These are phyloP conservation scores for Melikaiella ostensackeni DNA, from an alignment of 2,888 invertebrate species.

Conservation along the genomic window DNA sequence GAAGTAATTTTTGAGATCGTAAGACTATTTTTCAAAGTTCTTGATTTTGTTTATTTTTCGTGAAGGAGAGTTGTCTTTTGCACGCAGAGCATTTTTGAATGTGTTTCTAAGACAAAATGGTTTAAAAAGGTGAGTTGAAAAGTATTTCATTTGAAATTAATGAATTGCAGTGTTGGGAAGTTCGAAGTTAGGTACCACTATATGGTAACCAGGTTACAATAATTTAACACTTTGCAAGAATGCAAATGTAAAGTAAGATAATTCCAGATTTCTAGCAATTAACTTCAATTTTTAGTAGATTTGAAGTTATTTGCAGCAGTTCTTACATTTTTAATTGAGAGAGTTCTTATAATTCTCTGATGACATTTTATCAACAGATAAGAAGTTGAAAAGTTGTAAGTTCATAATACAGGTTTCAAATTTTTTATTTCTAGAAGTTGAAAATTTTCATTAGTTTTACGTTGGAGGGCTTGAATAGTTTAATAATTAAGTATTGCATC, in stretches of 20 bases:
- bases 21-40: neutral
- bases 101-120: neutral
- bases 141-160: neutral
- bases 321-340: too few species aligned
- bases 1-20: neutral
- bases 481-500: too few species aligned
- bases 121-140: neutral
- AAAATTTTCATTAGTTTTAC: too few species aligned
- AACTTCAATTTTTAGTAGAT: neutral
- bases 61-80: neutral
- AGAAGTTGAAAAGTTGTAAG: too few species aligned
- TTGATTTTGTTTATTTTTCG: constrained; percentile 8
- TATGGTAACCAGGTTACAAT: neutral
- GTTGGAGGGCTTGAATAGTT: too few species aligned
- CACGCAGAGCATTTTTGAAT: neutral
- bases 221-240: neutral
- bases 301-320: too few species aligned
- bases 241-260: neutral
- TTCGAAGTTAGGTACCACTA: neutral
- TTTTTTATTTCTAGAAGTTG: too few species aligned
- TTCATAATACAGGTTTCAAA: too few species aligned
- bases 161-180: neutral
- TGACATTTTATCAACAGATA: too few species aligned
- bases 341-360: too few species aligned
- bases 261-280: neutral